A percentile compares a stretch with the other conserved stretches of the same genome.
Evolutionary conservation across 2,797 vertebrate genomes (phyloP).

Genomic region (Antrozous pallidus): DNA sequence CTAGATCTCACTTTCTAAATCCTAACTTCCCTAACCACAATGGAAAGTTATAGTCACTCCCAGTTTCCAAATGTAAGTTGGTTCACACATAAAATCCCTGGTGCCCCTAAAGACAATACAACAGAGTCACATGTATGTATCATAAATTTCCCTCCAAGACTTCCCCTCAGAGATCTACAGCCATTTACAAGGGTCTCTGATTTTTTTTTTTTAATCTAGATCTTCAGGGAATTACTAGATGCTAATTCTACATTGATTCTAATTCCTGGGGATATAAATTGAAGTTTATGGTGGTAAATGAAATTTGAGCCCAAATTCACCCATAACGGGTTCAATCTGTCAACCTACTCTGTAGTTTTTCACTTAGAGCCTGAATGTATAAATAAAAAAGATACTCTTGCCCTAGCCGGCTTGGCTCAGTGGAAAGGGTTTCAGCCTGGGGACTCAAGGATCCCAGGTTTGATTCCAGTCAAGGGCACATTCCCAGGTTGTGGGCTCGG

Average conservation of each 20-base stretch:
- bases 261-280: conserved; percentile 19
- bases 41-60: neutral
- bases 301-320: neutral
- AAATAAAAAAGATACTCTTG: neutral
- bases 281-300: neutral
- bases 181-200: neutral
- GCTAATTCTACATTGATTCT: neutral
- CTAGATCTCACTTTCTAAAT: neutral
- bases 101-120: neutral
- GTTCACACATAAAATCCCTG: neutral
- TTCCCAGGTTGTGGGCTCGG: too few relatives aligned
- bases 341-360: neutral
- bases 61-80: neutral
- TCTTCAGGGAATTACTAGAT: neutral
- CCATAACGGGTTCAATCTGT: neutral
- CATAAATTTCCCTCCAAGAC: conserved; percentile 20
- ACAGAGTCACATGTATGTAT: neutral
- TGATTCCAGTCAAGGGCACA: too few relatives aligned
- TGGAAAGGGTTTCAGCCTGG: too few relatives aligned
- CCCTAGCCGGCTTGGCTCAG: too few relatives aligned
- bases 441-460: too few relatives aligned
- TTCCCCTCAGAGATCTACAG: neutral
- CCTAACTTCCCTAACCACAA: neutral
- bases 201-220: too few relatives aligned
- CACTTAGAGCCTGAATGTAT: neutral